Conservation (phyloP, 2,888 invertebrate genomes). For the Eutolmus rufibarbis region DNA sequence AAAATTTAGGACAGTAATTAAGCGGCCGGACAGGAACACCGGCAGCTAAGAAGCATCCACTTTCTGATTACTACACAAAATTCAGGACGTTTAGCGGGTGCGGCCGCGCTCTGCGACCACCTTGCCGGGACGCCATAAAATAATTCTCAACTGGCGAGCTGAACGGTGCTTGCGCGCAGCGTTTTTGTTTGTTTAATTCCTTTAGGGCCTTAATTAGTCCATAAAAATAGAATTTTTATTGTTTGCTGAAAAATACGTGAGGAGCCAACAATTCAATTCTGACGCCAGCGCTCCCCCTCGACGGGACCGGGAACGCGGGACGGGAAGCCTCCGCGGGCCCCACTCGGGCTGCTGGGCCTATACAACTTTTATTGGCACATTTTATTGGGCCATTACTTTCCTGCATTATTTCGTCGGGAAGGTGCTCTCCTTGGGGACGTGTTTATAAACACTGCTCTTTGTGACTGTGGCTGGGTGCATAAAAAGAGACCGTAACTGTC, state of each 20-base stretch:
- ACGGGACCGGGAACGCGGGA: neutral
- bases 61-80: neutral
- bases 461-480: neutral
- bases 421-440: slow-evolving; percentile 26
- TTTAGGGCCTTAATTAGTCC: slow-evolving; percentile 45
- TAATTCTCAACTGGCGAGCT: neutral
- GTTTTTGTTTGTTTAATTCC: slow-evolving; percentile 40
- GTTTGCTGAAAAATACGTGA: slow-evolving; percentile 28
- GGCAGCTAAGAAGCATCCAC: slow-evolving; percentile 13
- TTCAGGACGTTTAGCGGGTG: slow-evolving; percentile 15
- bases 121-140: slow-evolving; percentile 4
- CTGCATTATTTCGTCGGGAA: slow-evolving; percentile 5
- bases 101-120: slow-evolving; percentile 2
- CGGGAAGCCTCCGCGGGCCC: neutral
- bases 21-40: slow-evolving; percentile 36
- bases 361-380: slow-evolving; percentile 42
- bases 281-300: neutral
- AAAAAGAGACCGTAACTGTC: neutral
- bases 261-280: slow-evolving; percentile 32
- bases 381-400: slow-evolving; percentile 45
- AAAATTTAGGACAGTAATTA: slow-evolving; percentile 37
- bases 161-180: slow-evolving; percentile 4
- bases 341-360: neutral
- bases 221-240: slow-evolving; percentile 46
- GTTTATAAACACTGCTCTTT: slow-evolving; percentile 33